phyloP scores from a whole-genome alignment of 1,140 invertebrate species.

The Heliothis subflexa region DNA sequence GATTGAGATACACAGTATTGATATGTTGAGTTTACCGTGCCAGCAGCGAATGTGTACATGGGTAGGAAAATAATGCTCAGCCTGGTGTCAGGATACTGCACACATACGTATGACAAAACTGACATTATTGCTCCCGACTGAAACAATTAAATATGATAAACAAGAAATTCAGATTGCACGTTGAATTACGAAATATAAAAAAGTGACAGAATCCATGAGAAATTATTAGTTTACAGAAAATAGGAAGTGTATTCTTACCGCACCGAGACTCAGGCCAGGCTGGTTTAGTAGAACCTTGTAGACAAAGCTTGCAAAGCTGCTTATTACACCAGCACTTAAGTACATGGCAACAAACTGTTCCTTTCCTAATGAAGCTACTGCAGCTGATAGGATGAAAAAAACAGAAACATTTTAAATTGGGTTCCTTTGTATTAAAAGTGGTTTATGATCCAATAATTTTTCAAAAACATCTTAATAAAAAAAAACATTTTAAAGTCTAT shows the following conservation, averaged over 20 bases:
- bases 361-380: slow-evolving; percentile 92
- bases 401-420: no score
- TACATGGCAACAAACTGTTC: slow-evolving; percentile 98
- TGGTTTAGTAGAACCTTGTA: slow-evolving; percentile 91
- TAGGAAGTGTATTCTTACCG: slow-evolving; percentile 89
- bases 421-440: no score
- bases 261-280: slow-evolving; percentile 94
- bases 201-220: no score
- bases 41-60: slow-evolving; percentile 94
- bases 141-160: slow-evolving; percentile 46
- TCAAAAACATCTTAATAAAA: no score
- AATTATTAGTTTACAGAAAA: no score
- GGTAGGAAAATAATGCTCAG: slow-evolving; percentile 97
- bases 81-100: slow-evolving; percentile 93
- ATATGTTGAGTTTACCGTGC: slow-evolving; percentile 76
- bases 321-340: slow-evolving; percentile 94
- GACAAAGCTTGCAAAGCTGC: slow-evolving; percentile 94
- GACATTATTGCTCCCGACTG: slow-evolving; percentile 98
- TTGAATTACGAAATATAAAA: no score
- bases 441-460: no score
- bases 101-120: slow-evolving; percentile 94
- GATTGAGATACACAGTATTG: no score
- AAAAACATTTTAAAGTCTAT: neutral
- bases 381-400: slow-evolving; percentile 73
- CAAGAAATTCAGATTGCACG: no score